Evolutionary conservation across 1,140 invertebrate species (phyloP).

Genomic region (Drosophila serrata): DNA sequence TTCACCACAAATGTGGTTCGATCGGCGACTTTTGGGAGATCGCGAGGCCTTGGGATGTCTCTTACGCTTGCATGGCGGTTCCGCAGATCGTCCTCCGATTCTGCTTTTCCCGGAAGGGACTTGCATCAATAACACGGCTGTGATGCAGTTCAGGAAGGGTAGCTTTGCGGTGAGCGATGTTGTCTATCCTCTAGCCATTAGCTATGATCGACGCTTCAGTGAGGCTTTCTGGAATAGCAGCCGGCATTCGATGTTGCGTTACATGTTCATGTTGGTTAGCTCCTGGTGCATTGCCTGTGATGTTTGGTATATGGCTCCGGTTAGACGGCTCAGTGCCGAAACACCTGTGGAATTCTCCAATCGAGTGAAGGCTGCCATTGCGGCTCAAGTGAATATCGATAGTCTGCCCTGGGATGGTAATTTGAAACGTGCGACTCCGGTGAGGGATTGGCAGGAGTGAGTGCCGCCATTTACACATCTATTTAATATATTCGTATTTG

Average conservation of each 20-base stretch:
- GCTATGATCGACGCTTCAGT: constrained; percentile 57
- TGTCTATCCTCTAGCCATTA: constrained; percentile 58
- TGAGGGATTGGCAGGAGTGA: constrained; percentile 47
- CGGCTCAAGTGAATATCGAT: constrained; percentile 47
- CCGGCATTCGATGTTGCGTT: constrained; percentile 59
- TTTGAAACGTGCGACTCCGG: constrained; percentile 53
- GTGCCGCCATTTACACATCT: neutral
- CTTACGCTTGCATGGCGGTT: constrained; percentile 38
- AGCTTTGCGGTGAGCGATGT: constrained; percentile 62
- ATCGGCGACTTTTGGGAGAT: constrained; percentile 36
- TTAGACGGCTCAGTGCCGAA: constrained; percentile 13
- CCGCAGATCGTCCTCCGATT: constrained; percentile 36
- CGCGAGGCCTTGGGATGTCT: constrained; percentile 31
- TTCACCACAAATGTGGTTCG: constrained; percentile 69
- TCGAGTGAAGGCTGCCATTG: constrained; percentile 59
- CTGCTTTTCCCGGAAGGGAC: constrained; percentile 68
- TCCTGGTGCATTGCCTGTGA: constrained; percentile 66
- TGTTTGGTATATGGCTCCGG: constrained; percentile 55
- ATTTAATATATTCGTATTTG: neutral
- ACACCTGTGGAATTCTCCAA: constrained; percentile 46
- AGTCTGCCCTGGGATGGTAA: constrained; percentile 67
- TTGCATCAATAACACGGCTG: constrained; percentile 73
- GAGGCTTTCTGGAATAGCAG: constrained; percentile 69
- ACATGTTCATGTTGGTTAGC: constrained; percentile 53
- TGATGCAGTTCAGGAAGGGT: constrained; percentile 70